Evolutionary conservation across 1,140 invertebrate species (phyloP).

Genomic region (Plodia interpunctella): DNA sequence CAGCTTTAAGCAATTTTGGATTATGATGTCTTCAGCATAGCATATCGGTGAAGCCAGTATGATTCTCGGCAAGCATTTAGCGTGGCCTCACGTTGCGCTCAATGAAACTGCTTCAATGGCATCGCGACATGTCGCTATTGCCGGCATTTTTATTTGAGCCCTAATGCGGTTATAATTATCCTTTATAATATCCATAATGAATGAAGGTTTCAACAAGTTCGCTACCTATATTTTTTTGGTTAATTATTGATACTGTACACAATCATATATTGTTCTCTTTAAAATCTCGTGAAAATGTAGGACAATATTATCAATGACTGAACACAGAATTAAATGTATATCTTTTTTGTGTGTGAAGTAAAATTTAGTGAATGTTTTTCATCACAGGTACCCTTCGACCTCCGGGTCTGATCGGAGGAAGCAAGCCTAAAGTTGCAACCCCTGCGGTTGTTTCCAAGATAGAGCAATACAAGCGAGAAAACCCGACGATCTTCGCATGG

Average conservation of each 20-base stretch:
- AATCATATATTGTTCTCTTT: too few species aligned
- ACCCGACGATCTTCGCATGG: constrained; percentile 99
- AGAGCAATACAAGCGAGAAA: constrained; percentile 97
- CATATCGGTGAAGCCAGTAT: constrained; percentile 13
- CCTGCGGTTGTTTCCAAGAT: constrained; percentile 96
- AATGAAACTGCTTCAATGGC: constrained; percentile 70
- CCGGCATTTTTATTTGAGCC: constrained; percentile 63
- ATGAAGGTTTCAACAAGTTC: neutral
- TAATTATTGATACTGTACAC: neutral
- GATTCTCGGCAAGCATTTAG: constrained; percentile 44
- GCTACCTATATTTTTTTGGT: neutral
- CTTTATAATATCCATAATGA: neutral
- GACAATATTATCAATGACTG: too few species aligned
- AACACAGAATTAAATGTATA: too few species aligned
- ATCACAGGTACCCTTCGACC: constrained; percentile 91
- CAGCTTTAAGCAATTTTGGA: too few species aligned
- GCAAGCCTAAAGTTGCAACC: constrained; percentile 98
- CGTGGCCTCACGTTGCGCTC: constrained; percentile 69
- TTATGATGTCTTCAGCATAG: too few species aligned
- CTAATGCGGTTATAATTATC: constrained; percentile 49
- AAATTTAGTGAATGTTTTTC: neutral
- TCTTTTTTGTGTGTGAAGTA: too few species aligned
- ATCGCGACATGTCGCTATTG: constrained; percentile 52
- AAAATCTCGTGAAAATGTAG: too few species aligned
- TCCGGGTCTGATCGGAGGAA: constrained; percentile 97